Percentiles rank a stretch among this genome's conserved stretches.
phyloP scores from a whole-genome alignment of 2,113 vertebrate genomes.

The Saccopteryx bilineata region DNA sequence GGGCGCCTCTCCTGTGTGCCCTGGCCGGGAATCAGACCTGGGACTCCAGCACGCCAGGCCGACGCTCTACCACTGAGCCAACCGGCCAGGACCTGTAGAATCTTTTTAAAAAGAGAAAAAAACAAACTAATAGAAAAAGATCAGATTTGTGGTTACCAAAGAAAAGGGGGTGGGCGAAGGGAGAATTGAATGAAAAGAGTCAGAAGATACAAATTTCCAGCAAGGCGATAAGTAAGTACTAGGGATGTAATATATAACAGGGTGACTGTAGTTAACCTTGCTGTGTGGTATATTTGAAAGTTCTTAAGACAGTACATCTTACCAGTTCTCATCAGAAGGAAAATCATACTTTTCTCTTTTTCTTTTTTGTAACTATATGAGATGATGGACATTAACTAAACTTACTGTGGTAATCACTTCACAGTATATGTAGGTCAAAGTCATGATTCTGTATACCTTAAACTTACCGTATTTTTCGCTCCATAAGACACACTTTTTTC shows the following conservation, averaged over 20 bases:
- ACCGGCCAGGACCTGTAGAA: not conserved
- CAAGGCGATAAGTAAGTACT: not conserved
- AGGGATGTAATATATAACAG: not conserved
- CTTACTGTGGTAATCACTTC: not conserved
- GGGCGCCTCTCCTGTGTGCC: too few species aligned
- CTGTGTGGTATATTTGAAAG: not conserved
- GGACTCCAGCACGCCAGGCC: too few species aligned
- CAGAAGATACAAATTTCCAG: not conserved
- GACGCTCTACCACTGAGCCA: too few species aligned
- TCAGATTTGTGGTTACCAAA: not conserved
- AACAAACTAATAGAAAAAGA: not conserved
- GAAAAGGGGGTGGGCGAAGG: not conserved
- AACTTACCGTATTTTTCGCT: not conserved
- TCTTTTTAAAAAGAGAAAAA: not conserved
- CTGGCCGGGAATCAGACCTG: too few species aligned
- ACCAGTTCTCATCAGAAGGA: not conserved
- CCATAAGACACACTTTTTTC: too few species aligned
- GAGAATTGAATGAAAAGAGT: not conserved
- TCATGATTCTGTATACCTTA: not conserved
- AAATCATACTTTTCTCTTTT: not conserved
- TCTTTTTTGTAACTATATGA: not conserved
- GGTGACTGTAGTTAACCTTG: not conserved
- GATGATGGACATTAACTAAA: not conserved
- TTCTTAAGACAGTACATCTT: not conserved
- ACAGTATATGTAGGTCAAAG: too few species aligned